Evolutionary conservation across 2,797 vertebrate species (phyloP).

Genomic region (Psittacula echo): DNA sequence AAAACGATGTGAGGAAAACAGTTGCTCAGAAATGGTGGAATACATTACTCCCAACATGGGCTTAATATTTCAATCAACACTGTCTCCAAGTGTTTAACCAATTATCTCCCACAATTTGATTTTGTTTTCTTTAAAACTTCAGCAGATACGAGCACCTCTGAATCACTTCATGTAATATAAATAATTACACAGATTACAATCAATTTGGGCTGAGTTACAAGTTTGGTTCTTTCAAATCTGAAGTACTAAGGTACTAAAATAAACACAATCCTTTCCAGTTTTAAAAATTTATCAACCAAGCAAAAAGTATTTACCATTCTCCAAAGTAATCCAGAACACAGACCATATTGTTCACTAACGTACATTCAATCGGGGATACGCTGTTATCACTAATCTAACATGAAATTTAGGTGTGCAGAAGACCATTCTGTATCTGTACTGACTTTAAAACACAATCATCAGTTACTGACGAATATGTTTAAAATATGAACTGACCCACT

Average conservation of each 20-base stretch:
- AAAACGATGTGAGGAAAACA: neutral
- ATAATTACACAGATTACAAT: neutral
- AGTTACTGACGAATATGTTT: neutral
- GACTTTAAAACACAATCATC: neutral
- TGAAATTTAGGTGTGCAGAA: neutral
- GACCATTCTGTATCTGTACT: neutral
- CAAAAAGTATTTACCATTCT: neutral
- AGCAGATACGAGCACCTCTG: neutral
- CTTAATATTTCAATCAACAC: neutral
- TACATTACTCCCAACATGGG: neutral
- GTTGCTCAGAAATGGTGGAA: neutral
- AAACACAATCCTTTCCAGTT: neutral
- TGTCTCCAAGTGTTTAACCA: neutral
- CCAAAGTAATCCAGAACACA: neutral
- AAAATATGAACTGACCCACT: neutral
- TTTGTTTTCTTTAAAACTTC: conserved; percentile 5
- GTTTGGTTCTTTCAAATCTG: neutral
- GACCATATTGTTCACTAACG: neutral
- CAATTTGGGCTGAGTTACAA: neutral
- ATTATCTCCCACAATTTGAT: neutral
- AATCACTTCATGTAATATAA: neutral
- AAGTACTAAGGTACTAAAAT: neutral
- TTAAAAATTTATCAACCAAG: neutral
- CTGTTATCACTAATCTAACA: neutral
- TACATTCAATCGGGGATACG: rapidly evolving